A percentile compares a stretch with the other conserved stretches of the same genome.
Conservation (phyloP, 2,888 invertebrate species). For the Ectobius pallidus region DNA sequence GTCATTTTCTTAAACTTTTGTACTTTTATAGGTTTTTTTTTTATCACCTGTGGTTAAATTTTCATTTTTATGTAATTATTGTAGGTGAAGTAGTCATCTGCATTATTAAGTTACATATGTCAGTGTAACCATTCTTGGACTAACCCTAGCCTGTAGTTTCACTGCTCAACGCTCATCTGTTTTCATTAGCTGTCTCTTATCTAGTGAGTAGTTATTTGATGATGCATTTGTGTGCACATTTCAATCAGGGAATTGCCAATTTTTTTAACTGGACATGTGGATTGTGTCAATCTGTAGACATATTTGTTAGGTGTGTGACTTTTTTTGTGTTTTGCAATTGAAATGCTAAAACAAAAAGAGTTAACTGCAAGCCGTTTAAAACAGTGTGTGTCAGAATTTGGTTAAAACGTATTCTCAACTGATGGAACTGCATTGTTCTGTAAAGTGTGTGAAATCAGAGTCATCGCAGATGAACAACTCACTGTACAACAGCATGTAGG, state of each 20-base stretch:
- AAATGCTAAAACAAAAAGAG: not conserved
- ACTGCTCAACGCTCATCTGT: too few species aligned
- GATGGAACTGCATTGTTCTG: not conserved
- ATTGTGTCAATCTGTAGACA: not conserved
- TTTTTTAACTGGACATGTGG: not conserved
- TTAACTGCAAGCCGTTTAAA: not conserved
- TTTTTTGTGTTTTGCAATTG: not conserved
- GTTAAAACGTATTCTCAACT: not conserved
- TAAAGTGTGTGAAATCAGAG: not conserved
- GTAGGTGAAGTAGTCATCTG: not conserved
- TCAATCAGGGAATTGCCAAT: not conserved
- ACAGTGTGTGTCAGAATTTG: not conserved
- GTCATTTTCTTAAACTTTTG: not conserved
- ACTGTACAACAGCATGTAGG: not conserved
- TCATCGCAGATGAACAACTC: not conserved
- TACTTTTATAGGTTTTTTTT: not conserved
- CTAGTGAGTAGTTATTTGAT: not conserved
- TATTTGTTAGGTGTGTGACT: not conserved
- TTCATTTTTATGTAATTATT: too few species aligned
- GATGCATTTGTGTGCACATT: not conserved
- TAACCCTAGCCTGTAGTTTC: not conserved
- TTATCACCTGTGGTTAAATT: too few species aligned
- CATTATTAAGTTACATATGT: not conserved
- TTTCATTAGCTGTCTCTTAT: not conserved
- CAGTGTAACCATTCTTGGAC: not conserved